Percentiles rank a stretch among this genome's conserved stretches.
These are phyloP conservation scores for Atherix ibis DNA, from an alignment of 2,888 invertebrate genomes.

Conservation along the genomic window DNA sequence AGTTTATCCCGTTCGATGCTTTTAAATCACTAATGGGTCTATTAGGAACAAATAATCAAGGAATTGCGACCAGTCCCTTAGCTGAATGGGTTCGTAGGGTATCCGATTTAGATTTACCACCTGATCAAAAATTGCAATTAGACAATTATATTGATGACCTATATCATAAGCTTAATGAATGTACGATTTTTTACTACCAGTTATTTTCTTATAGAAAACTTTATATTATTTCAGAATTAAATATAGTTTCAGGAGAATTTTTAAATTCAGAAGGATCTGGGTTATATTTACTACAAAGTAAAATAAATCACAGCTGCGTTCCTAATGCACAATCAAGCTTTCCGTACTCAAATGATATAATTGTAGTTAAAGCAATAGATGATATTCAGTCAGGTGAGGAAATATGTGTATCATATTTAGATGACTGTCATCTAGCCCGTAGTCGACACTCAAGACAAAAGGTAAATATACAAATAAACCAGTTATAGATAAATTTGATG, in stretches of 20 bases:
- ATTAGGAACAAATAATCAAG: conserved; percentile 85
- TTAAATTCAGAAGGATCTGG: conserved; percentile 88
- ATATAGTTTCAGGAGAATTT: conserved; percentile 42
- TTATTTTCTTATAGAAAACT: no score
- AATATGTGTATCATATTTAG: conserved; percentile 79
- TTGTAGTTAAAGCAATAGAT: conserved; percentile 53
- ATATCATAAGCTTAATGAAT: conserved; percentile 68
- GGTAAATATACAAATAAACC: conserved; percentile 23
- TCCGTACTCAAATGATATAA: conserved; percentile 61
- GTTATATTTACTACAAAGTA: conserved; percentile 69
- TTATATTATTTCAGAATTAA: not conserved
- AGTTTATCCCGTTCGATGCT: conserved; percentile 64
- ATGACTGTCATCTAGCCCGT: conserved; percentile 62
- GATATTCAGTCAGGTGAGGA: conserved; percentile 70
- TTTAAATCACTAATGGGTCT: conserved; percentile 55
- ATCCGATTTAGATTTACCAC: conserved; percentile 46
- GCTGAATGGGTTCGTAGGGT: conserved; percentile 75
- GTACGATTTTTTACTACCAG: conserved; percentile 34
- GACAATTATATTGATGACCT: conserved; percentile 66
- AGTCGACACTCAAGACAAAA: conserved; percentile 81
- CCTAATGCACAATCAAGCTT: conserved; percentile 81
- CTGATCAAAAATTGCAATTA: conserved; percentile 48
- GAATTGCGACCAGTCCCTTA: conserved; percentile 80
- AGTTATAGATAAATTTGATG: conserved; percentile 1
- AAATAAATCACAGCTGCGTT: conserved; percentile 80